A percentile compares a stretch with the other conserved stretches of the same genome.
phyloP scores from a whole-genome alignment of 2,113 vertebrate genomes.

The Phycodurus eques region DNA sequence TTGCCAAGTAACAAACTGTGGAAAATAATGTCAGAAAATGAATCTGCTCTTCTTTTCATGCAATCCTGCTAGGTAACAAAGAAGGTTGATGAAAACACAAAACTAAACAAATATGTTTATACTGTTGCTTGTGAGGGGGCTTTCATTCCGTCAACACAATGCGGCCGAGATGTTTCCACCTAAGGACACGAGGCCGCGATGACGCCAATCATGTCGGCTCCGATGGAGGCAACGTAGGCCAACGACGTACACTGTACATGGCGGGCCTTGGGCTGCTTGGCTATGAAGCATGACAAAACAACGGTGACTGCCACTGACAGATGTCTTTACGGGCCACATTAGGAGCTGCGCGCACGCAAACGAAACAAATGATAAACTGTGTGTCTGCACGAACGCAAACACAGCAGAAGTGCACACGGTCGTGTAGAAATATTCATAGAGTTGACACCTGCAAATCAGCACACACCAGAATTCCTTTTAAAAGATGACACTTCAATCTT shows the following conservation, averaged over 20 bases:
- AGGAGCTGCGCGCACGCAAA: conserved; percentile 72
- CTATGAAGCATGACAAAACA: conserved; percentile 78
- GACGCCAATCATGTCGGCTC: conserved; percentile 77
- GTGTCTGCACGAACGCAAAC: conserved; percentile 51
- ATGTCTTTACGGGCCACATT: conserved; percentile 81
- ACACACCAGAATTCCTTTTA: conserved; percentile 35
- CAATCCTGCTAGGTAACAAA: background rate
- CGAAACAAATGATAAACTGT: conserved; percentile 71
- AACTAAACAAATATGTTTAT: background rate
- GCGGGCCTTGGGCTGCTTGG: conserved; percentile 69
- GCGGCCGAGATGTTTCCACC: conserved; percentile 59
- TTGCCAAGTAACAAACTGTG: background rate
- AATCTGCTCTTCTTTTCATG: background rate
- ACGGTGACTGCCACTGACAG: conserved; percentile 79
- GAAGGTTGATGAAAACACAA: background rate
- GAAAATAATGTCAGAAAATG: background rate
- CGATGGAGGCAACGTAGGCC: conserved; percentile 70
- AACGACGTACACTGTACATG: conserved; percentile 64
- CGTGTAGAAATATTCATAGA: conserved; percentile 27
- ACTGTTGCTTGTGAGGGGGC: background rate
- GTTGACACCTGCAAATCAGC: conserved; percentile 49
- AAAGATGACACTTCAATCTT: conserved; percentile 39
- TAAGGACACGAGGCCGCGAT: conserved; percentile 63
- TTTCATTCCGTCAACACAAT: background rate
- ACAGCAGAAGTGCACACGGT: conserved; percentile 24